Base-by-base conservation (phyloP, 2,797 vertebrate species). In the Danionella dracula region DNA sequence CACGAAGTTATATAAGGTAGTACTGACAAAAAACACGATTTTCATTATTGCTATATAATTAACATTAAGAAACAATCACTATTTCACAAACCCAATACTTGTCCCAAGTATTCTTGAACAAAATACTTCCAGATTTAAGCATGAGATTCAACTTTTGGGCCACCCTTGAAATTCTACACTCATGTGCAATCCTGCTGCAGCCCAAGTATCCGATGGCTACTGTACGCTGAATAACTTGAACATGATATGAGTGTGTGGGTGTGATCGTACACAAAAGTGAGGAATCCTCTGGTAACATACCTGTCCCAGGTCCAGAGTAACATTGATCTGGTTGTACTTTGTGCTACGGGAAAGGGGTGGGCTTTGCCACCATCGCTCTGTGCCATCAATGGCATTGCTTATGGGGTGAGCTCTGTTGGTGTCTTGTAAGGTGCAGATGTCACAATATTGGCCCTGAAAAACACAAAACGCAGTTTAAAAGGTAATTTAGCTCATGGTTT, bases 361-460 rank as follows among this genome's bases (percentile, higher is more conserved):
- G 67, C 96, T 99, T 87, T 98, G 96, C 96, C 96, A 99, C 96
- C 96, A 99, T 46, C 96, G 87, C 73, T 99, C 96, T 0, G 96
- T 99, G 21, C 96, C 96, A 0, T 99, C 96, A 0, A 99, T 88
- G 80, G 96, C 96, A 0, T 99, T 96, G 34, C 88, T 93, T 76
- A 90, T 93, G 12, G 96, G 96, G 34, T 97, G 95, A 0, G 94
- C 94, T 11, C 92, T 92, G 68, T 96, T 93, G 58, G 84, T 90
- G 60, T 87, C 90, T 0, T 86, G 87, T 0, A 90, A 89, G 34
- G 84, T 87, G 76, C 96, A 99, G 78, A 91, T 92, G 86, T 99
- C 96, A 0, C 96, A 99, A 86, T 97, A 97, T 75, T 99, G 96
- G 27, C 96, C 96, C 96, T 99, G 81, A 4, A 44, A n/a, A 45